phyloP scores from a whole-genome alignment of 2,888 invertebrate genomes.

The Dicyrtoma fusca region DNA sequence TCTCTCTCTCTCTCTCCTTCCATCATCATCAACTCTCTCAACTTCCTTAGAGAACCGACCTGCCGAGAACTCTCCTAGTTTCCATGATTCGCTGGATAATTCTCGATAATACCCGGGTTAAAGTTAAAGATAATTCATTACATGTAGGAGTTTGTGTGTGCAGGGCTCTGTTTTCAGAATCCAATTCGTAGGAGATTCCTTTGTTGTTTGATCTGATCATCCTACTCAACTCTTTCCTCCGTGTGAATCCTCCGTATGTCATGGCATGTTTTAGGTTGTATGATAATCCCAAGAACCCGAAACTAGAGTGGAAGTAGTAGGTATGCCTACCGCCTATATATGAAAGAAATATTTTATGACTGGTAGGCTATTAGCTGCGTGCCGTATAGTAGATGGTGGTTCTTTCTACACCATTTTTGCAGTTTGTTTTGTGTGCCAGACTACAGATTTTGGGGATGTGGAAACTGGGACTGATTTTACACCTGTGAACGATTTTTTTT shows the following conservation, averaged over 20 bases:
- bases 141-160: neutral
- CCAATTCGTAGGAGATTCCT: too few relatives aligned
- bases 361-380: too few relatives aligned
- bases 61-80: too few relatives aligned
- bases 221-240: neutral
- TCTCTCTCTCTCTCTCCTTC: conserved; percentile 11
- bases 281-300: too few relatives aligned
- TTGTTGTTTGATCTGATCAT: neutral
- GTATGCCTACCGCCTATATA: too few relatives aligned
- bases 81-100: neutral
- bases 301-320: too few relatives aligned
- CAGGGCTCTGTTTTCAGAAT: too few relatives aligned
- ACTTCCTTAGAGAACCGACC: too few relatives aligned
- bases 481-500: conserved; percentile 15
- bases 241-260: neutral
- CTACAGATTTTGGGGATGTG: neutral
- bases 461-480: conserved; percentile 19
- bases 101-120: neutral
- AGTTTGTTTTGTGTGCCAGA: neutral
- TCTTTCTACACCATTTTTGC: too few relatives aligned
- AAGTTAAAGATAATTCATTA: conserved; percentile 16
- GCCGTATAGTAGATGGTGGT: too few relatives aligned
- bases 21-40: neutral
- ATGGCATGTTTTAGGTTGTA: too few relatives aligned
- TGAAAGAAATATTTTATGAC: too few relatives aligned